Conservation (phyloP, 2,113 vertebrate genomes). For the Scolopax mira region DNA sequence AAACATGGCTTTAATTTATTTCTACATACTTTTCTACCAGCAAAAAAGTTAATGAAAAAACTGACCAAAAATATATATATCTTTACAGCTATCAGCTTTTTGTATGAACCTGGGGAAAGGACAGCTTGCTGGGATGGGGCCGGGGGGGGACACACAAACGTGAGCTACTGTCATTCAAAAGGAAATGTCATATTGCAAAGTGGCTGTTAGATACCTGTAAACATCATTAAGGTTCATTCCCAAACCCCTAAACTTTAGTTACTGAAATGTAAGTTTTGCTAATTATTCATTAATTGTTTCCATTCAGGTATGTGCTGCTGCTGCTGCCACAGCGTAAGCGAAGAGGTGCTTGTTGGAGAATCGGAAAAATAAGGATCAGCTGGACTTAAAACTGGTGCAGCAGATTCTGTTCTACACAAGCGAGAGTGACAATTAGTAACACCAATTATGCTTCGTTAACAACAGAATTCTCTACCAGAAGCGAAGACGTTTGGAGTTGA, state of each 20-base stretch:
- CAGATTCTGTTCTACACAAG: not conserved
- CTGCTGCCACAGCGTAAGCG: not conserved
- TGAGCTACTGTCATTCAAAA: constrained; percentile 39
- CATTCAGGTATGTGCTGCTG: not conserved
- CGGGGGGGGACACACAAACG: not conserved
- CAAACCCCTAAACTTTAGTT: constrained; percentile 38
- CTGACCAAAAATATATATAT: constrained; percentile 78
- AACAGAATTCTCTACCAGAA: not conserved
- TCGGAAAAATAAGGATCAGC: not conserved
- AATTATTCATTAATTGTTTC: constrained; percentile 26
- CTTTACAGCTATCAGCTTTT: constrained; percentile 77
- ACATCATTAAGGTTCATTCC: constrained; percentile 73
- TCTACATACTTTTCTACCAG: constrained; percentile 77
- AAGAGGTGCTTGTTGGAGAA: not conserved
- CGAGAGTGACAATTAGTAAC: not conserved
- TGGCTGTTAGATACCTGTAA: constrained; percentile 80
- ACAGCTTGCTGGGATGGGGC: constrained; percentile 41
- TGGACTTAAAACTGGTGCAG: not conserved
- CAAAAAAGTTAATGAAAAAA: constrained; percentile 77
- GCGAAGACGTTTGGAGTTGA: not conserved
- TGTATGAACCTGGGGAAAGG: constrained; percentile 60
- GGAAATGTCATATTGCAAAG: constrained; percentile 73
- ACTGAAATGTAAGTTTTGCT: constrained; percentile 55
- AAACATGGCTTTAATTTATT: constrained; percentile 82
- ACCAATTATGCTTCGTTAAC: not conserved